Conservation (phyloP, 2,797 vertebrate genomes). For the Anabacerthia variegaticeps region DNA sequence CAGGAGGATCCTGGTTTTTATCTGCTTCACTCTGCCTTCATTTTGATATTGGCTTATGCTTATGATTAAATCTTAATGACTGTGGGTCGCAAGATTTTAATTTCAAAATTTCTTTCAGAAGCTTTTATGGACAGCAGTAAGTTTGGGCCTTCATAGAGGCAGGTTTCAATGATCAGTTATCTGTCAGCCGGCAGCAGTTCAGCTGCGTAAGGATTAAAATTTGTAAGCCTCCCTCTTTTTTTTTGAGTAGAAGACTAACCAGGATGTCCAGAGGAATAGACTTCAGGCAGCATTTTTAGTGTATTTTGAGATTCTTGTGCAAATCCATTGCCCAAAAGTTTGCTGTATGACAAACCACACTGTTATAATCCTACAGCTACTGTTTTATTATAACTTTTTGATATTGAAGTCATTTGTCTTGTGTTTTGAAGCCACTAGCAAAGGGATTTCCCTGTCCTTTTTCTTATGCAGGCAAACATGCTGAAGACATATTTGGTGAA, state of each 20-base stretch:
- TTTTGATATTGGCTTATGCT: not conserved
- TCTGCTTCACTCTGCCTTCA: not conserved
- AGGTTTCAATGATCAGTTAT: not conserved
- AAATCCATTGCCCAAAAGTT: not conserved
- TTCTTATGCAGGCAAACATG: constrained; percentile 90
- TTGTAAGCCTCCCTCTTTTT: not conserved
- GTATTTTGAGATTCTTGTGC: not conserved
- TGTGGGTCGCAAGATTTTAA: not conserved
- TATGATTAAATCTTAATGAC: not conserved
- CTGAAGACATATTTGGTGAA: constrained; percentile 98
- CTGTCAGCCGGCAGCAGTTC: not conserved
- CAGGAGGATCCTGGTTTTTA: not conserved
- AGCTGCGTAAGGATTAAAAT: not conserved
- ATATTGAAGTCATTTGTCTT: not conserved
- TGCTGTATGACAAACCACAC: not conserved
- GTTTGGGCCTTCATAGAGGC: not conserved
- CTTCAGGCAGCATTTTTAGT: not conserved
- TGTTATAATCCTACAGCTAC: not conserved
- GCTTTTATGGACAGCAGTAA: not conserved
- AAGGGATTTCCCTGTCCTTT: constrained; percentile 20
- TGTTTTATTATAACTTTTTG: not conserved
- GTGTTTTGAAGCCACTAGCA: not conserved
- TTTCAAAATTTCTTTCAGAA: not conserved
- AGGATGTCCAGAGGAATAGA: not conserved
- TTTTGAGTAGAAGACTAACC: not conserved